Evolutionary conservation across 2,888 invertebrate species (phyloP).

Genomic region (Polydrusus cervinus): DNA sequence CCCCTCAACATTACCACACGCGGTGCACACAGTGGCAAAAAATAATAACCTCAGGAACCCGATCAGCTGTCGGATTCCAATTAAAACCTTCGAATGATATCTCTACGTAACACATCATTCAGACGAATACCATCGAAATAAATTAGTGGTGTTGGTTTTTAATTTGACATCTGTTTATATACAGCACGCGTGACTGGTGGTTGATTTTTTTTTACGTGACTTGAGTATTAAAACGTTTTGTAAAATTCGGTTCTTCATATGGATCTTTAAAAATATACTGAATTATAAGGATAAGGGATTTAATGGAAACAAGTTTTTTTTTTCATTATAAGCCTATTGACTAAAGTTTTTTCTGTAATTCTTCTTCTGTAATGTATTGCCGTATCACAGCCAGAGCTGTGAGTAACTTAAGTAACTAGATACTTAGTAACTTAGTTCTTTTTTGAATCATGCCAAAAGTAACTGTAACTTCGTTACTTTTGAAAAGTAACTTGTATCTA

Average conservation of each 20-base stretch:
- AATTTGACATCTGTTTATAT: slow-evolving; percentile 50
- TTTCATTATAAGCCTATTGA: too few relatives aligned
- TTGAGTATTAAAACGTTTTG: slow-evolving; percentile 21
- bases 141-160: slow-evolving; percentile 47
- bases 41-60: slow-evolving; percentile 28
- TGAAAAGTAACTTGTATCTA: too few relatives aligned
- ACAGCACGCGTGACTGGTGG: slow-evolving; percentile 30
- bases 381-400: too few relatives aligned
- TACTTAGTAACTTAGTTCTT: too few relatives aligned
- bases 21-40: slow-evolving; percentile 36
- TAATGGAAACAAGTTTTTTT: background rate
- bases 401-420: too few relatives aligned
- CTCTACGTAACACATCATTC: slow-evolving; percentile 37
- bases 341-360: too few relatives aligned
- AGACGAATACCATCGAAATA: slow-evolving; percentile 45
- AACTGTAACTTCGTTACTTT: too few relatives aligned
- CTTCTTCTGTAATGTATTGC: too few relatives aligned
- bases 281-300: background rate
- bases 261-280: too few relatives aligned
- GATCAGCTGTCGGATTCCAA: slow-evolving; percentile 46
- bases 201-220: slow-evolving; percentile 7
- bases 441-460: too few relatives aligned
- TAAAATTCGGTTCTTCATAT: background rate
- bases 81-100: slow-evolving; percentile 50
- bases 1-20: slow-evolving; percentile 31